Percentiles rank a stretch among this genome's conserved stretches.
Conservation (phyloP, 2,113 vertebrate species). For the Ptyas mucosa region DNA sequence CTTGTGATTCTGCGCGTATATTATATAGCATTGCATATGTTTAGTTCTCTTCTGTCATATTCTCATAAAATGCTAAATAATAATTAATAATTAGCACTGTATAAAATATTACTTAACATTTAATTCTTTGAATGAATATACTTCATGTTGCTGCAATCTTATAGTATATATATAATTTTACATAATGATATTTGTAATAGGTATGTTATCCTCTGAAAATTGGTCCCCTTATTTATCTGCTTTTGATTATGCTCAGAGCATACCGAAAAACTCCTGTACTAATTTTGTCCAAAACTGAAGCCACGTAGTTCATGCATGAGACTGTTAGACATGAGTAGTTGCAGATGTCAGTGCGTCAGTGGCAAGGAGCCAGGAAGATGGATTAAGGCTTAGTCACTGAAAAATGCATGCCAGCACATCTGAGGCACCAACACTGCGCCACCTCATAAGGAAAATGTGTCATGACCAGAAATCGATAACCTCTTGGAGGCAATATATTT, state of each 20-base stretch:
- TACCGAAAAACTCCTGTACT: conserved; percentile 61
- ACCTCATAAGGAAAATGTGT: conserved; percentile 62
- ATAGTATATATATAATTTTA: conserved; percentile 28
- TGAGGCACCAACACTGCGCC: conserved; percentile 52
- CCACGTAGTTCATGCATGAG: conserved; percentile 70
- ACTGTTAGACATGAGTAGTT: conserved; percentile 74
- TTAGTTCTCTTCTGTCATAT: background rate
- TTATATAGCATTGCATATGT: background rate
- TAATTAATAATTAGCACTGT: background rate
- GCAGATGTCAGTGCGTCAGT: conserved; percentile 71
- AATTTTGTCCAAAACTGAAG: conserved; percentile 72
- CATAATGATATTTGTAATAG: conserved; percentile 50
- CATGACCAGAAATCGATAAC: conserved; percentile 74
- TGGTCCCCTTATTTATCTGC: conserved; percentile 60
- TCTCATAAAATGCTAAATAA: background rate
- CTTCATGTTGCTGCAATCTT: conserved; percentile 31
- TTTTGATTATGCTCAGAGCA: conserved; percentile 66
- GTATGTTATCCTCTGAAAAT: conserved; percentile 54
- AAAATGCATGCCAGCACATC: conserved; percentile 65
- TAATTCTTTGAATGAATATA: background rate
- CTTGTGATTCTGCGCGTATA: background rate
- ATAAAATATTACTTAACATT: background rate
- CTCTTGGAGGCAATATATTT: conserved; percentile 67
- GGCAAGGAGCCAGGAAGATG: conserved; percentile 68
- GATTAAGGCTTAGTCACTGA: conserved; percentile 72